Evolutionary conservation across 2,113 vertebrate genomes (phyloP).

Genomic region (Mobula birostris): DNA sequence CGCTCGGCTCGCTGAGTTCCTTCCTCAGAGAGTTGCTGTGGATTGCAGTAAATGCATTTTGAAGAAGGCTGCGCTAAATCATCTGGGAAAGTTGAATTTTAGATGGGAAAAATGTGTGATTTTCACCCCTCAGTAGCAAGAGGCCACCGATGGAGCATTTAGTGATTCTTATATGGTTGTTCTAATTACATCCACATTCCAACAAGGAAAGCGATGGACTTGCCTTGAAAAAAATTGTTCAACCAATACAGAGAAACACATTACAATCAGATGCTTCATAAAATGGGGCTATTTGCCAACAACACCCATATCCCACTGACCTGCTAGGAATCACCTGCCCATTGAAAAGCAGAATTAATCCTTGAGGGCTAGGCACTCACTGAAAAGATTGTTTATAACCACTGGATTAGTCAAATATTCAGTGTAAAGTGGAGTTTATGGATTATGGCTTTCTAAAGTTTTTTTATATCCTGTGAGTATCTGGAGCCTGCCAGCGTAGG

Average conservation of each 20-base stretch:
- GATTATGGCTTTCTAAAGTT: background rate
- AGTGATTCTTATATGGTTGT: background rate
- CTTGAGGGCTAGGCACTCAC: background rate
- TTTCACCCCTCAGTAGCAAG: background rate
- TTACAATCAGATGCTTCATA: background rate
- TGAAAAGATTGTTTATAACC: background rate
- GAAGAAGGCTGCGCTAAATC: background rate
- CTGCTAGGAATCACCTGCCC: background rate
- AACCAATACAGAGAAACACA: background rate
- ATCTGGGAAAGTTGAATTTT: background rate
- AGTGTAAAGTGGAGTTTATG: background rate
- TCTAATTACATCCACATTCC: background rate
- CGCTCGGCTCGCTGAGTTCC: too few species aligned
- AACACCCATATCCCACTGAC: background rate
- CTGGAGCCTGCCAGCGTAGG: background rate
- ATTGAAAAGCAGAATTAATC: background rate
- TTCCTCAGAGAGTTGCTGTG: too few species aligned
- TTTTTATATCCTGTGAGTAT: background rate
- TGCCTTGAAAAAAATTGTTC: background rate
- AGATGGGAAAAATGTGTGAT: background rate
- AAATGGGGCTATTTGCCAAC: background rate
- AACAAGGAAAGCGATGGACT: background rate
- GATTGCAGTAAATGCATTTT: too few species aligned
- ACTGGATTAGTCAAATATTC: background rate
- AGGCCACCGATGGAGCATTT: background rate